Percentiles rank a stretch among this genome's conserved stretches.
These are phyloP conservation scores for Yoshiicerus persimilis DNA, from an alignment of 1,140 invertebrate species.

Conservation along the genomic window DNA sequence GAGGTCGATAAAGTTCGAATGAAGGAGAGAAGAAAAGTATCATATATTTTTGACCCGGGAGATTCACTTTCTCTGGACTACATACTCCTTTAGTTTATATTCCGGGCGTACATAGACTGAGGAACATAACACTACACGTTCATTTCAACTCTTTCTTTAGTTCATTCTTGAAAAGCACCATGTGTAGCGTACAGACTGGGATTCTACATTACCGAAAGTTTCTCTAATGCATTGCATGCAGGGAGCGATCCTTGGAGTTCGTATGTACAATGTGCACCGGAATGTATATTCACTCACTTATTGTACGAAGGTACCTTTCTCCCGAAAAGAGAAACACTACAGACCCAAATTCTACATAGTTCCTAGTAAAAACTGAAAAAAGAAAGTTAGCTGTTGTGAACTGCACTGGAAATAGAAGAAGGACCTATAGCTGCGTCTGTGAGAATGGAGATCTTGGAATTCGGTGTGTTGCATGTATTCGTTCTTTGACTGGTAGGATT, in stretches of 20 bases:
- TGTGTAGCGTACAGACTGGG: background rate
- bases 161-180: background rate
- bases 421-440: background rate
- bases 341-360: background rate
- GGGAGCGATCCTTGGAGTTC: background rate
- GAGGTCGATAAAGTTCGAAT: conserved; percentile 13
- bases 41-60: conserved; percentile 19
- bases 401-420: background rate
- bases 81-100: background rate
- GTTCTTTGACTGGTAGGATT: background rate
- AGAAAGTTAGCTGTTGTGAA: no score
- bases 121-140: background rate
- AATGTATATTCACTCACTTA: background rate
- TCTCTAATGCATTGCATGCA: background rate
- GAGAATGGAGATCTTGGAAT: background rate
- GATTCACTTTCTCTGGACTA: background rate
- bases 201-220: background rate
- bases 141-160: background rate
- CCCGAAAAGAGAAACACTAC: background rate
- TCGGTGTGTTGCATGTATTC: background rate
- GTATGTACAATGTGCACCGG: background rate
- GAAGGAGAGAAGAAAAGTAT: conserved; percentile 3
- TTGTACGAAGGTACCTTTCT: background rate
- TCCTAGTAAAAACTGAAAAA: no score
- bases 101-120: background rate